phyloP scores from a whole-genome alignment of 2,888 invertebrate genomes.

The Cremastinae sp. region DNA sequence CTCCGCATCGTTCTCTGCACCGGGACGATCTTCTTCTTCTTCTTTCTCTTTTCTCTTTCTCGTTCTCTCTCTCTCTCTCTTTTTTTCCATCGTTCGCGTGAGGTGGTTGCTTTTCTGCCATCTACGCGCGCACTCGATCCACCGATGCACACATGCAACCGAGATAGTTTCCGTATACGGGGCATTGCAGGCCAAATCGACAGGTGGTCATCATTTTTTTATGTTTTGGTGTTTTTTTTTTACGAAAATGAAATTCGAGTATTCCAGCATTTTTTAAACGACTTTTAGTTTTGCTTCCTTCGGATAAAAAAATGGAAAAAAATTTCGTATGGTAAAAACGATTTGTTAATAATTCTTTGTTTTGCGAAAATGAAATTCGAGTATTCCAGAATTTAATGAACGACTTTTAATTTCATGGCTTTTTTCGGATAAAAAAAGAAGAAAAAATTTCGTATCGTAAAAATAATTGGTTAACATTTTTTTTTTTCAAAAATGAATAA shows the following conservation, averaged over 20 bases:
- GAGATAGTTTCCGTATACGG: slow-evolving; percentile 1
- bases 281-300: too few species aligned
- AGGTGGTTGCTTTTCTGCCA: neutral
- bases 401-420: too few species aligned
- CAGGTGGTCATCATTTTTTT: neutral
- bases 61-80: neutral
- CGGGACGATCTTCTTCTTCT: neutral
- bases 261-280: neutral
- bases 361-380: too few species aligned
- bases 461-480: too few species aligned
- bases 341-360: too few species aligned
- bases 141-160: neutral
- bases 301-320: too few species aligned
- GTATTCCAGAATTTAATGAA: too few species aligned
- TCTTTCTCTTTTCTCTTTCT: neutral
- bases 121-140: neutral
- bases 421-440: too few species aligned
- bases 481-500: too few species aligned
- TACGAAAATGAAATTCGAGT: neutral
- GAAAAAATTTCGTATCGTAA: too few species aligned
- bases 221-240: neutral
- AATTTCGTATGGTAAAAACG: too few species aligned
- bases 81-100: too few species aligned
- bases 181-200: neutral
- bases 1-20: slow-evolving; percentile 6